Evolutionary conservation across 2,888 invertebrate species (phyloP), one percentile per base, ranked within the genome.

Genomic region (Acleris literana): DNA sequence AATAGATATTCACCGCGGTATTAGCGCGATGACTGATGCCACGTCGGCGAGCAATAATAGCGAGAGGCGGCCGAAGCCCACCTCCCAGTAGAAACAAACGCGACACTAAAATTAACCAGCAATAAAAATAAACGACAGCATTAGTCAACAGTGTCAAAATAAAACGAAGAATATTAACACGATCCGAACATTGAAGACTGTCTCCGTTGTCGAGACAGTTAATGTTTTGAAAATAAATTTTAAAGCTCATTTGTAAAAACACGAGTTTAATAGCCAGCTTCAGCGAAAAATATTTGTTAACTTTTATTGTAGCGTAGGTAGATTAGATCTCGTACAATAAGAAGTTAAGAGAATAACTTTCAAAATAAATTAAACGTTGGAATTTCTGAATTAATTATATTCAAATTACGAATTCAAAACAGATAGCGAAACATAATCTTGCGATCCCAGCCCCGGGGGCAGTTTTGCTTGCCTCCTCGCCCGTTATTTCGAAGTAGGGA

Each of bases 111-210:
- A 90, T 88, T 89, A 87, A 87, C 84, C 82, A 83, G 84, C 84
- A 85, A 89, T 90, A 88, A 90, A 91, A 90, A 90, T 92, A 92
- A 92, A 91, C 88, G 88, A 83, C 79, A 82, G 83, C 88, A 91
- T 91, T 90, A 89, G 86, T 92, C 90, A 91, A 85, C 87, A 81
- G 77, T 90, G 92, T 91, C 91, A 90, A 89, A 92, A 91, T 88
- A 90, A 85, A 86, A 85, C 33, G 33, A 33, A 9, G 80, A 85
- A 84, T 85, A 84, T 87, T 84, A 85, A 86, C 83, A 81, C 77
- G 70, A 71, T 69, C 71, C 76, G 78, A 78, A 77, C 74, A 74
- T 78, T 70, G 72, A 74, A 76, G 75, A 75, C 70, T 72, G 71
- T 74, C 74, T 74, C 71, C 74, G 73, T 71, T 70, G 64, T 69